Percentiles rank a stretch among this genome's conserved stretches.
Evolutionary conservation across 2,888 invertebrate species (phyloP).

Genomic region (Trimorus sp.): DNA sequence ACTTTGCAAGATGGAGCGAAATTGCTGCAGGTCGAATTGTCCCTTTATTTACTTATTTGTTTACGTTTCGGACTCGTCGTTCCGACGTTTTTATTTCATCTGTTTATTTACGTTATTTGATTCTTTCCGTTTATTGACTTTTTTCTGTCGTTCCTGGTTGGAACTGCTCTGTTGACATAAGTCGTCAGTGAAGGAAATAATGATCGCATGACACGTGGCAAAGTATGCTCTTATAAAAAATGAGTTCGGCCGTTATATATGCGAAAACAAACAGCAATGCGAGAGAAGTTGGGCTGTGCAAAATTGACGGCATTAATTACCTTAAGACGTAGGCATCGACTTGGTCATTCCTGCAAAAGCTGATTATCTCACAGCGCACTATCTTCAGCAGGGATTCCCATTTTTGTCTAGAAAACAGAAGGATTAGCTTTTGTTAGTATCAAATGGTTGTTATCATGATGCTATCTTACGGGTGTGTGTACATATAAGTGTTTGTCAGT

Average conservation of each 20-base stretch:
- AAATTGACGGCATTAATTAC: conserved; percentile 82
- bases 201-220: conserved; percentile 41
- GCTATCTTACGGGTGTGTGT: too few relatives aligned
- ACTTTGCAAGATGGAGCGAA: conserved; percentile 11
- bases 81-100: too few relatives aligned
- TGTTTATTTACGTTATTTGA: too few relatives aligned
- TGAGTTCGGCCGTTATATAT: background rate
- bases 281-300: background rate
- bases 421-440: background rate
- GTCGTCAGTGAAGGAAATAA: conserved; percentile 3
- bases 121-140: too few relatives aligned
- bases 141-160: too few relatives aligned
- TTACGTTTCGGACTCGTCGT: too few relatives aligned
- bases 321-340: conserved; percentile 98
- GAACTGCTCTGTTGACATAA: too few relatives aligned
- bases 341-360: conserved; percentile 92
- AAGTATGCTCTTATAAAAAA: conserved; percentile 23
- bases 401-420: conserved; percentile 86
- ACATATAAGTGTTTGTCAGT: too few relatives aligned
- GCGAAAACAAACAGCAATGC: conserved; percentile 20
- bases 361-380: conserved; percentile 98
- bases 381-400: conserved; percentile 94
- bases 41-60: too few relatives aligned
- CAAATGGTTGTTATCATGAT: too few relatives aligned
- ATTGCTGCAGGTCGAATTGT: too few relatives aligned